Evolutionary conservation across 2,797 vertebrate species (phyloP).

Genomic region (Coracias cyanogaster): DNA sequence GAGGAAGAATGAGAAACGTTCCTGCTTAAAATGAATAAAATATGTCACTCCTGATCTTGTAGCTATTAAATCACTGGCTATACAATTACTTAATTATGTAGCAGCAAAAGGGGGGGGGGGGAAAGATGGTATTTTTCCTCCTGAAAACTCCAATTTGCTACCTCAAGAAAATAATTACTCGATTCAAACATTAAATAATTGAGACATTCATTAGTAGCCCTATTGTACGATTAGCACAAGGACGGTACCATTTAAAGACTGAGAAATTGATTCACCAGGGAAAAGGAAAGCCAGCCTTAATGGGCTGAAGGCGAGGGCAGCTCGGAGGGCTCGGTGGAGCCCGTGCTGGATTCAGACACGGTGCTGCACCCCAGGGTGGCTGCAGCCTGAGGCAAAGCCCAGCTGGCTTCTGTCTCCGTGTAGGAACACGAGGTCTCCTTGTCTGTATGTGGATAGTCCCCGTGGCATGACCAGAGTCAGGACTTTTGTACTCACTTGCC

Average conservation of each 20-base stretch:
- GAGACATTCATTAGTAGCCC: slow-evolving; percentile 62
- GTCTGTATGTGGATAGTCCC: rapidly evolving
- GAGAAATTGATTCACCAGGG: slow-evolving; percentile 38
- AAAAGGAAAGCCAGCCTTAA: not conserved
- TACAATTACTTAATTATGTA: slow-evolving; percentile 81
- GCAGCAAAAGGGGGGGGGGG: not conserved
- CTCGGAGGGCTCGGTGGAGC: not conserved
- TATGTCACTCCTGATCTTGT: slow-evolving; percentile 74
- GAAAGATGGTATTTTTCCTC: slow-evolving; percentile 63
- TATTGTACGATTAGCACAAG: slow-evolving; percentile 48
- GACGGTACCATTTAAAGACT: slow-evolving; percentile 38
- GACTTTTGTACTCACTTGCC: no score
- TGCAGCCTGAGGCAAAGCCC: not conserved
- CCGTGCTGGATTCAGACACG: not conserved
- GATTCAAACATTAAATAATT: slow-evolving; percentile 77
- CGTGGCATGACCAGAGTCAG: rapidly evolving
- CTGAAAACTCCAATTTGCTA: slow-evolving; percentile 77
- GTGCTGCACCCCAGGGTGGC: not conserved
- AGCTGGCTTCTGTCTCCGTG: not conserved
- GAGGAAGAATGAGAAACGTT: slow-evolving; percentile 45
- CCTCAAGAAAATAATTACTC: slow-evolving; percentile 79
- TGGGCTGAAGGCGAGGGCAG: not conserved
- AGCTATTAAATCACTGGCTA: slow-evolving; percentile 80
- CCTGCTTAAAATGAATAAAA: slow-evolving; percentile 76
- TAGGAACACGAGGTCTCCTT: rapidly evolving